Base-by-base conservation (phyloP, 2,797 vertebrate species). In the Hydrophis major region DNA sequence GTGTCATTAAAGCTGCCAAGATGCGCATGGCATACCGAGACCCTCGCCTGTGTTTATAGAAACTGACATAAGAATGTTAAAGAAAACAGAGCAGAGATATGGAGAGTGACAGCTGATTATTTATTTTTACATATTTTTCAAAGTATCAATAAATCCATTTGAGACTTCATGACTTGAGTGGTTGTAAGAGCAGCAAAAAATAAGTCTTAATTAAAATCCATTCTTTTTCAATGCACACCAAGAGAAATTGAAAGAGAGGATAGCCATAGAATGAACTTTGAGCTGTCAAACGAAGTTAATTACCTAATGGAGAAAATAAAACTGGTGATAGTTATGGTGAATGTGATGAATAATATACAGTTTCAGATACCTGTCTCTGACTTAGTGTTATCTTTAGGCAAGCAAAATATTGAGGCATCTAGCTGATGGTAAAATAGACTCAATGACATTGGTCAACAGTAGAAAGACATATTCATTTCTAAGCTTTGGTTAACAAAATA, bases 41-140 rank as follows among this genome's bases (percentile, higher is more conserved):
- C 61, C 93, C 92, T 96, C 89, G 42, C 89, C 91, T 91, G 93
- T 90, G 83, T 94, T 95, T 96, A 95, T 96, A 95, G 90, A 96
- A 92, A 95, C 95, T 96, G 96, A 96, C 96, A 94, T 55, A 32
- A 92, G 94, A 97, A 95, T 94, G 94, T 88, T 94, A 96, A 96
- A 96, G 94, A 94, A 96, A 96, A 95, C 94, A 96, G 94, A 96
- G 94, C 56, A 94, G 91, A 94, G 96, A 91, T 94, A 93, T 93
- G 89, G 55, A 95, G 42, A 95, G 57, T 95, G 96, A 96, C 94
- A 96, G 95, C 42, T 95, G 95, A 93, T 93, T 96, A 96, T 96
- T 95, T 95, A 87, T 89, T 95, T 96, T 94, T 94, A 94, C 94
- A 92, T 95, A 94, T 96, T 97, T 95, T 96, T 94, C 91, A 92